Percentiles rank a stretch among this genome's conserved stretches.
Evolutionary conservation across 1,140 invertebrate species (phyloP).

Genomic region (Zaprionus africanus): DNA sequence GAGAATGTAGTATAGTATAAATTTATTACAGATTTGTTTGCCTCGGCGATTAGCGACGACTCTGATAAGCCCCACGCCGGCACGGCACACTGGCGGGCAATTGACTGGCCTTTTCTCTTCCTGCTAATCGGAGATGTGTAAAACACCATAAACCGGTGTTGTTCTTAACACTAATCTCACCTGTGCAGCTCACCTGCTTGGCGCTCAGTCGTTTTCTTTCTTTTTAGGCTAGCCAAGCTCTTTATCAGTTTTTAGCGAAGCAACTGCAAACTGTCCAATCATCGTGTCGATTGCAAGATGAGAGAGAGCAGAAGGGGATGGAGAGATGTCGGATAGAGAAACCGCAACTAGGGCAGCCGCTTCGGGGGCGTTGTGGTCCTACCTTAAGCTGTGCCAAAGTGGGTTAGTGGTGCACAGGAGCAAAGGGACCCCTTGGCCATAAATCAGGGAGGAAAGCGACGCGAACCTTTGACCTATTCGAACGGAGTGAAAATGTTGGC

Average conservation of each 20-base stretch:
- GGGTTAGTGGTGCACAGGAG: conserved; percentile 47
- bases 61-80: conserved; percentile 46
- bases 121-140: conserved; percentile 38
- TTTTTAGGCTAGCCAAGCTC: conserved; percentile 22
- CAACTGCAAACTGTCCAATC: conserved; percentile 55
- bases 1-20: conserved; percentile 13
- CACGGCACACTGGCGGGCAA: conserved; percentile 1
- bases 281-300: not conserved
- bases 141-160: conserved; percentile 23
- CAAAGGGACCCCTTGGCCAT: not conserved
- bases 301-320: no score
- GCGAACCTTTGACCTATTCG: conserved; percentile 16
- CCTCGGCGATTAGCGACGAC: conserved; percentile 46
- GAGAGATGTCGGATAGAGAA: not conserved
- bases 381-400: conserved; percentile 57
- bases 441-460: not conserved
- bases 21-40: conserved; percentile 69
- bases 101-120: conserved; percentile 21
- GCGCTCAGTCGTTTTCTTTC: not conserved
- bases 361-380: conserved; percentile 40
- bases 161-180: conserved; percentile 16
- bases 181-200: not conserved
- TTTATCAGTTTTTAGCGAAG: conserved; percentile 28
- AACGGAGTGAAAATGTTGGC: conserved; percentile 2
- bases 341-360: not conserved